Evolutionary conservation across 2,888 invertebrate species (phyloP).

Genomic region (Sphaerophoria taeniata): DNA sequence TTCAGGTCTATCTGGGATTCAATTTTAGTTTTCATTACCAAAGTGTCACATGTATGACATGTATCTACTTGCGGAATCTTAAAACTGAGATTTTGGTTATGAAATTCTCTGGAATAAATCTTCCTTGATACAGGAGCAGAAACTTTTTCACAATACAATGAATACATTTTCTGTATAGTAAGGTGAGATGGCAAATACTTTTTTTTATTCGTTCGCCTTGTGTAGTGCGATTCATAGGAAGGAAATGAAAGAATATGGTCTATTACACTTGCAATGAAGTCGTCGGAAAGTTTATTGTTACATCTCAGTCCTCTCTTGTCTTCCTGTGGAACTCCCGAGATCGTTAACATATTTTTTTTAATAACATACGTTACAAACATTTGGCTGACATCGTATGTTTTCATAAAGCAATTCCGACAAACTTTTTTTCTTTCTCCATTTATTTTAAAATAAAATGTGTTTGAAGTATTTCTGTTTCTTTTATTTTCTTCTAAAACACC

Average conservation of each 20-base stretch:
- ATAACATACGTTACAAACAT: too few relatives aligned
- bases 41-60: too few relatives aligned
- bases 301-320: slow-evolving; percentile 2
- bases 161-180: slow-evolving; percentile 11
- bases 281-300: slow-evolving; percentile 4
- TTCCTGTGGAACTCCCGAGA: slow-evolving; percentile 27
- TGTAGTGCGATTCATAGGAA: slow-evolving; percentile 1
- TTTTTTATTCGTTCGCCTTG: slow-evolving; percentile 4
- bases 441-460: too few relatives aligned
- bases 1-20: slow-evolving; percentile 9
- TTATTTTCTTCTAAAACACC: too few relatives aligned
- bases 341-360: slow-evolving; percentile 21
- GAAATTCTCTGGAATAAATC: slow-evolving; percentile 18
- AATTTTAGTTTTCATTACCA: not conserved
- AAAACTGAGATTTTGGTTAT: slow-evolving; percentile 31
- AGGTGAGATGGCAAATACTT: slow-evolving; percentile 3
- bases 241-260: slow-evolving; percentile 15
- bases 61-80: slow-evolving; percentile 15
- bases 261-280: too few relatives aligned
- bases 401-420: too few relatives aligned
- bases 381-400: too few relatives aligned
- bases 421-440: too few relatives aligned
- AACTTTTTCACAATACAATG: slow-evolving; percentile 18
- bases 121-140: slow-evolving; percentile 26
- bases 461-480: too few relatives aligned